Base-by-base conservation (phyloP, 1,140 invertebrate genomes). In the Drosophila fuyamai region DNA sequence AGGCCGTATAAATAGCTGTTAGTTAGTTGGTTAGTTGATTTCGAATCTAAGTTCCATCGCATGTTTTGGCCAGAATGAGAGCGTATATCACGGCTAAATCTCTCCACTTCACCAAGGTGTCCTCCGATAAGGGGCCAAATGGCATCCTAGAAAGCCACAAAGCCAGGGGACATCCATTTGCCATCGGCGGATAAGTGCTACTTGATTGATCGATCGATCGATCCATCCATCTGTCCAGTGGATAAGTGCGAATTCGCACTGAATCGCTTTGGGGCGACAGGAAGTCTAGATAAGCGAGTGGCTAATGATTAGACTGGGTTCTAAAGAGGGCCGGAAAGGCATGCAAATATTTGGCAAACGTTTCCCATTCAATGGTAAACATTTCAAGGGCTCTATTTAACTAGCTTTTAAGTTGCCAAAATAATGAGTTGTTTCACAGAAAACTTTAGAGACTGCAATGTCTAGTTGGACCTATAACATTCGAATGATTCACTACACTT, bases 131-230 rank as follows among this genome's bases (percentile, higher is more conserved):
- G 60, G 23, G 53, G 13, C 41, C 10, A 10, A 5, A 12, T 27
- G 46, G 4, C 5, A 47, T 47, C 44, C 18, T 47, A 10, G 12
- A 13, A 7, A 14, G 7, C 27, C n/a, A 36, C 16, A 36, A 48
- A 48, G 18, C 32, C 38, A 40, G 57, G 44, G 48, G 38, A 32
- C 44, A 48, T 38, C 13, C 44, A 59, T 48, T 59, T 59, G 27
- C 18, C 18, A 5, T 14, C 57, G 18, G 0, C 14, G 57, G 35
- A 46, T 53, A 54, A 68, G 61, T 68, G 65, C 47, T 29, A 66
- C 4, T 38, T 67, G 60, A 68, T 54, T 68, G 65, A 68, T 68
- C 47, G 60, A 68, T 68, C 61, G 46, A 68, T 68, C 61, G 59
- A 63, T 63, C 38, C 9, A 32, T 43, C 27, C 23, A 41, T 29